Base-by-base conservation (phyloP, 2,113 vertebrate genomes). In the Oncorhynchus kisutch region DNA sequence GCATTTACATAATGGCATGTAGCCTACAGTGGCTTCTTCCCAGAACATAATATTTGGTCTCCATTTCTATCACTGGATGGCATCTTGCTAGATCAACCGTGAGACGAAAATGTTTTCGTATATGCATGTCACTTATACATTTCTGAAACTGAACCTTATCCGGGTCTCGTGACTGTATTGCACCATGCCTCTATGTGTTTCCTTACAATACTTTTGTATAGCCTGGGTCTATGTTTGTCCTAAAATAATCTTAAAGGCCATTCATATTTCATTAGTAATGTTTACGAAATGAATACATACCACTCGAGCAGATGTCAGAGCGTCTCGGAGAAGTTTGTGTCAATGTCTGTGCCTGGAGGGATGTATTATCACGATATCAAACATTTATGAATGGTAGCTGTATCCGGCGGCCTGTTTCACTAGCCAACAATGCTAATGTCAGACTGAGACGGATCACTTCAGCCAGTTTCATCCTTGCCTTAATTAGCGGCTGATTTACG, bases 361-460 rank as follows among this genome's bases (percentile, higher is more conserved):
- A 91, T 89, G 93, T 95, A 95, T 96, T 96, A 96, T 96, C 90
- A 88, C 92, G 78, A 88, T 88, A 96, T 98, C 93, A 97, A 98
- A 97, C 94, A 98, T 98, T 94, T 90, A 99, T 96, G 94, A 93
- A 93, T 88, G 95, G 94, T 96, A 97, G 96, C 95, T 98, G 96
- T 91, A 94, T 87, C 90, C 86, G 90, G 82, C 88, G 91, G 89
- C 90, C 92, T 78, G 78, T 82, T 82, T 78, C 84, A 62, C 27
- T 73, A 67, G 29, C 66, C 39, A 70, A 12, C 67, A 2, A n/a
- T 75, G 74, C 45, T 18, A 9, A 39, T 9, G 20, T 76, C 76
- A 51, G 6, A 76, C 76, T 70, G 78, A 75, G 49, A 64, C 74
- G 67, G 78, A 89, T 83, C 82, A 86, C 81, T 85, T 67, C 75